Conservation (phyloP, 1,140 invertebrate genomes). For the Drosophila sturtevanti region DNA sequence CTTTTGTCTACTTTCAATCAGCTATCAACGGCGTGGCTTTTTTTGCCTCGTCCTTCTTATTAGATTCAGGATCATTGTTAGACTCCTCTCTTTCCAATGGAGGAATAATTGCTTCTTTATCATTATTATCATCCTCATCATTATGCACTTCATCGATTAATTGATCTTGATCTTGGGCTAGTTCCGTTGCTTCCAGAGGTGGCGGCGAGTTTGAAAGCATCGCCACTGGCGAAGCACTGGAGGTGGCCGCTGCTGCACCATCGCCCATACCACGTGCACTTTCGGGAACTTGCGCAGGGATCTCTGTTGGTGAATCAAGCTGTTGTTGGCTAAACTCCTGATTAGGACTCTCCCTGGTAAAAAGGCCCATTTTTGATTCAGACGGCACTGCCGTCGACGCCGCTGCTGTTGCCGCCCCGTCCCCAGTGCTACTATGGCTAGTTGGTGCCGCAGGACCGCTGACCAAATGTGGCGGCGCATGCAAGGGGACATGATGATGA, state of each 20-base stretch:
- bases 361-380: constrained; percentile 75
- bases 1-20: constrained; percentile 48
- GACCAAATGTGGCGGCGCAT: constrained; percentile 86
- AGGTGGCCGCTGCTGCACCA: constrained; percentile 73
- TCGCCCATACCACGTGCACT: constrained; percentile 78
- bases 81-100: not conserved
- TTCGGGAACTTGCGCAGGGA: constrained; percentile 23
- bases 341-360: constrained; percentile 74
- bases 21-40: constrained; percentile 56
- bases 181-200: constrained; percentile 40
- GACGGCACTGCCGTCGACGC: constrained; percentile 15
- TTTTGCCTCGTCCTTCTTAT: constrained; percentile 25
- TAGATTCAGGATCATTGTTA: not conserved
- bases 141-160: not conserved
- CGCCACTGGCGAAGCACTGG: constrained; percentile 71
- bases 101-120: not conserved
- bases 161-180: constrained; percentile 1
- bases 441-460: constrained; percentile 72
- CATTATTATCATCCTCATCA: not conserved
- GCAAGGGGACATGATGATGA: constrained; percentile 85
- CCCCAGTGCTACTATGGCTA: constrained; percentile 45
- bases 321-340: constrained; percentile 78
- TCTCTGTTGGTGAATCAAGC: constrained; percentile 47
- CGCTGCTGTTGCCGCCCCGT: constrained; percentile 26
- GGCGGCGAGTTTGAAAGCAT: constrained; percentile 78